Evolutionary conservation across 2,888 invertebrate species (phyloP).

Genomic region (Fissipunctia ypsillon): DNA sequence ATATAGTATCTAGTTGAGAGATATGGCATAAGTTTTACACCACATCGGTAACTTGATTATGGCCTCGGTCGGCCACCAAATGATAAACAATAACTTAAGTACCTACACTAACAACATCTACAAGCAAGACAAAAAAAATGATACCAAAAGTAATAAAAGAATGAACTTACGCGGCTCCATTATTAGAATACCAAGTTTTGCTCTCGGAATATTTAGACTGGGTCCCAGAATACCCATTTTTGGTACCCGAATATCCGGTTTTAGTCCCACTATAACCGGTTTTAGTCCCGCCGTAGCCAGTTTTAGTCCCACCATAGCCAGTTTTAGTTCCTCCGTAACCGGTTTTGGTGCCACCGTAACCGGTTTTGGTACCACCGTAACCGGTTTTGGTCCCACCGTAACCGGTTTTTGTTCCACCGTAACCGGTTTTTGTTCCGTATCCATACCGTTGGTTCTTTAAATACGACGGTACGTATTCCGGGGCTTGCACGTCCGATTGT

Average conservation of each 20-base stretch:
- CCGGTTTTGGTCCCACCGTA: slow-evolving; percentile 67
- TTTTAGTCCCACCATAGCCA: slow-evolving; percentile 70
- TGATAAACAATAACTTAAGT: neutral
- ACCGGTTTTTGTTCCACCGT: slow-evolving; percentile 65
- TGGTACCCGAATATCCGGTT: slow-evolving; percentile 67
- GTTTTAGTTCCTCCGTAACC: slow-evolving; percentile 51
- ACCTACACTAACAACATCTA: too few species aligned
- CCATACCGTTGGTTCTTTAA: slow-evolving; percentile 71
- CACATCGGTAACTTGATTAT: neutral
- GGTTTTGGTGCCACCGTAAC: slow-evolving; percentile 69
- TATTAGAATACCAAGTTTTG: slow-evolving; percentile 77
- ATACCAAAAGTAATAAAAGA: neutral
- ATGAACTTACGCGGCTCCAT: slow-evolving; percentile 77
- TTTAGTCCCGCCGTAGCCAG: slow-evolving; percentile 65
- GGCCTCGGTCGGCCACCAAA: neutral
- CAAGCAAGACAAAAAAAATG: neutral
- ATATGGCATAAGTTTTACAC: neutral
- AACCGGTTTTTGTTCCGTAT: slow-evolving; percentile 71
- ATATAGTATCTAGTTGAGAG: neutral
- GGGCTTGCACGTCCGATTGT: slow-evolving; percentile 85
- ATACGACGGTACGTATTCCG: slow-evolving; percentile 80
- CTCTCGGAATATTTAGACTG: slow-evolving; percentile 73
- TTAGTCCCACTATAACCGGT: slow-evolving; percentile 69
- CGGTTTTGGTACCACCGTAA: slow-evolving; percentile 64
- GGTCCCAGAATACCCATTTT: slow-evolving; percentile 62